These are phyloP conservation scores for Spicauda simplicius DNA, from an alignment of 2,888 invertebrate genomes.

Conservation along the genomic window DNA sequence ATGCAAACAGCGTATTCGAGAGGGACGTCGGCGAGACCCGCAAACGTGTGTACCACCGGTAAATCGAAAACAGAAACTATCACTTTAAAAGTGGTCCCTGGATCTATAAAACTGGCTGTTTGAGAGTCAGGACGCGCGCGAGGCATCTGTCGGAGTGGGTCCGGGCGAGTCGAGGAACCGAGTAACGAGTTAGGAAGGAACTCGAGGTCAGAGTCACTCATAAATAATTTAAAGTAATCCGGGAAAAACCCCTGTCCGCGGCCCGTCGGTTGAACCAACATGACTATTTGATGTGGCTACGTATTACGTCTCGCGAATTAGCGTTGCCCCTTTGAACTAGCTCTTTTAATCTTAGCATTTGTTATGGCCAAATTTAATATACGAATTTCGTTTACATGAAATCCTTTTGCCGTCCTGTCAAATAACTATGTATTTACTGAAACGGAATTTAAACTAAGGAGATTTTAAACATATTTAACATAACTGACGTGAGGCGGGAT, in stretches of 20 bases:
- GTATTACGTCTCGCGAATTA: constrained; percentile 69
- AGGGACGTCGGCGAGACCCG: constrained; percentile 59
- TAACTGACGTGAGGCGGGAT: too few species aligned
- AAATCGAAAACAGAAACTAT: constrained; percentile 74
- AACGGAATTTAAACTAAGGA: not conserved
- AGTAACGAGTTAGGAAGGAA: constrained; percentile 55
- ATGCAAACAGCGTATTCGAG: constrained; percentile 50
- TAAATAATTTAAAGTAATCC: constrained; percentile 83
- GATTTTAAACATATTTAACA: not conserved
- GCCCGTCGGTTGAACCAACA: constrained; percentile 59
- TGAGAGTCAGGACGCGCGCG: constrained; percentile 67
- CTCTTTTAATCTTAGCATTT: constrained; percentile 42
- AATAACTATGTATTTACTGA: constrained; percentile 11
- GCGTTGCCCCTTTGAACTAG: constrained; percentile 52
- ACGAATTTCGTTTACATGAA: constrained; percentile 41
- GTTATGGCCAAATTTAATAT: constrained; percentile 35
- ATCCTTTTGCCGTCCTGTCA: not conserved
- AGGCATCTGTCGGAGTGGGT: constrained; percentile 52
- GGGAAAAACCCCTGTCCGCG: constrained; percentile 78
- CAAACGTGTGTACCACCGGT: constrained; percentile 63
- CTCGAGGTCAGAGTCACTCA: constrained; percentile 76
- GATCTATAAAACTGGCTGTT: constrained; percentile 70
- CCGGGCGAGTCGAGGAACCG: constrained; percentile 47
- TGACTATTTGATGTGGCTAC: constrained; percentile 72
- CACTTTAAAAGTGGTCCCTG: constrained; percentile 70